Evolutionary conservation across 2,113 vertebrate species (phyloP), one percentile per base, ranked within the genome.

Genomic region (Anser cygnoides): DNA sequence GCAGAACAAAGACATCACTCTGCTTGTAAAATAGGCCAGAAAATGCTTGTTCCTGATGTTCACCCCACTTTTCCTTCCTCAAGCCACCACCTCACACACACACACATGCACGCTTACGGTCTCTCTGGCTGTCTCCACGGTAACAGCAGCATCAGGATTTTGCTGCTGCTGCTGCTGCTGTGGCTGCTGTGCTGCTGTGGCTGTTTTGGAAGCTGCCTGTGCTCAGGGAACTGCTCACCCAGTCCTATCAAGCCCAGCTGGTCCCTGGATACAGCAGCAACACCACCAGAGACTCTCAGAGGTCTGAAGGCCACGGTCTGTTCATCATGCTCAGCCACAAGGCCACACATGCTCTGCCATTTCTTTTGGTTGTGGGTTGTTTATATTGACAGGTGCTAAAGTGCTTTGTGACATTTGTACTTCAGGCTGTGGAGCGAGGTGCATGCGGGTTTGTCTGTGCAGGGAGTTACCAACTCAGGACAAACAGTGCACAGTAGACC

Each of bases 61-160:
- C 23, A 8, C 35, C 25, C 7, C 21, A 41, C 35, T 94, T 91
- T 79, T 92, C 59, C 72, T 67, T 33, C 35, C 59, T 76, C 55
- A 43, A 91, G 71, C 58, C 44, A 44, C 26, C 16, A 20, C 55
- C 66, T 37, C 82, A 33, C 7, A 13, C 4, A 52, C 31, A n/a
- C 6, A 14, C 4, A 5, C 3, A 31, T 5, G 13, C 6, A 6
- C 9, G 8, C 2, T 12, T 21, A 49, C 1, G 0, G 13, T 67
- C 12, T 16, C n/a, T 31, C 65, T 84, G n/a, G 3, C 87, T 92
- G 95, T 98, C 96, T 97, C 97, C 97, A 98, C 4, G 63, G 97
- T 90, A 97, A 98, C 97, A 72, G 68, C 72, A 90, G 90, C 55
- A 26, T 75, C 21, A 11, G 52, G 57, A 73, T 90, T 92, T 63